Percentiles rank a stretch among this genome's conserved stretches.
Evolutionary conservation across 2,113 vertebrate genomes (phyloP).

Genomic region (Microtus richardsoni): DNA sequence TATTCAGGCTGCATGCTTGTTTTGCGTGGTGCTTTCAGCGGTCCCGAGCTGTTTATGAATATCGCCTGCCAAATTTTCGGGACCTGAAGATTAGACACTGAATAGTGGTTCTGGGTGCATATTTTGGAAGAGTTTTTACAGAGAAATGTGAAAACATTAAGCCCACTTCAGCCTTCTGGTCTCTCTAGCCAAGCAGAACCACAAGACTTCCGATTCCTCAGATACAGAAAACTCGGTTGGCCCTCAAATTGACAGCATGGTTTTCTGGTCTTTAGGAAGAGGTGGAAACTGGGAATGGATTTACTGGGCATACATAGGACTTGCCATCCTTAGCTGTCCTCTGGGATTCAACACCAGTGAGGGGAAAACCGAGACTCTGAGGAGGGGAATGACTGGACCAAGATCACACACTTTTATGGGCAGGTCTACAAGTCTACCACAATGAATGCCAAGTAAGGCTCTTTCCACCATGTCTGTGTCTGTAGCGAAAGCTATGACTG

Average conservation of each 20-base stretch:
- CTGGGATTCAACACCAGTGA: neutral
- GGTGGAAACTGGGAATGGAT: neutral
- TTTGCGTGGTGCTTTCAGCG: neutral
- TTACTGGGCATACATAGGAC: neutral
- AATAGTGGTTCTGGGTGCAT: neutral
- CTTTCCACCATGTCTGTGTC: neutral
- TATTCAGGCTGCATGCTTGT: neutral
- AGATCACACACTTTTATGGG: no score
- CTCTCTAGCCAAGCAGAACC: neutral
- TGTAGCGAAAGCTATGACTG: neutral
- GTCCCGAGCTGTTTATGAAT: neutral
- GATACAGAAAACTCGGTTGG: neutral
- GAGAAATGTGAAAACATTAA: neutral
- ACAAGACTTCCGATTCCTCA: neutral
- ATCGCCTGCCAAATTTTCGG: neutral
- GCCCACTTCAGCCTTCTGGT: neutral
- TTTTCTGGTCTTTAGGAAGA: neutral
- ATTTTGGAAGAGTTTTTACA: slow-evolving; percentile 1
- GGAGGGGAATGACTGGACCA: neutral
- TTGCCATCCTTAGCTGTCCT: neutral
- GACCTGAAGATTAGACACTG: neutral
- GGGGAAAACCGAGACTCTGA: neutral
- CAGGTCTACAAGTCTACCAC: neutral
- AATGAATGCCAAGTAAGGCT: neutral
- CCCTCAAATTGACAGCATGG: neutral